A percentile compares a stretch with the other conserved stretches of the same genome.
Evolutionary conservation across 1,140 invertebrate genomes (phyloP).

Genomic region (Metaphire vulgaris): DNA sequence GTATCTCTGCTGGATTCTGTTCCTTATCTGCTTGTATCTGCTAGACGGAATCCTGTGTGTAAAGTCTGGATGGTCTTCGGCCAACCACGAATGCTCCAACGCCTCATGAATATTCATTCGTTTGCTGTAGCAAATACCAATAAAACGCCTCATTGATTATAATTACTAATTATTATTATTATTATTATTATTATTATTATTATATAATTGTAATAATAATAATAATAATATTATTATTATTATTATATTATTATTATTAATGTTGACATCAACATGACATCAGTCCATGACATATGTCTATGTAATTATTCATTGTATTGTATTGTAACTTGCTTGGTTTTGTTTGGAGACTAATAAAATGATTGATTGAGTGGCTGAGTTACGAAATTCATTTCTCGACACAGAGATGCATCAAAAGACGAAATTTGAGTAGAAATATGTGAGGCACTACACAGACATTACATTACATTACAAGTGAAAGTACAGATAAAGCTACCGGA

Average conservation of each 20-base stretch:
- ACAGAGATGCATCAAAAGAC: neutral
- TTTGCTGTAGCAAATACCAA: slow-evolving; percentile 60
- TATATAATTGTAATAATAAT: neutral
- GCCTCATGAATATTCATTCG: slow-evolving; percentile 97
- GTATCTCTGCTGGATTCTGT: slow-evolving; percentile 67
- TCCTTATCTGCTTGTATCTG: slow-evolving; percentile 76
- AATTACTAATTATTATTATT: neutral
- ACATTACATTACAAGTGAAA: slow-evolving; percentile 14
- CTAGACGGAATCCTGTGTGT: slow-evolving; percentile 61
- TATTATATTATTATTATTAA: neutral
- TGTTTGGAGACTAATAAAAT: too few relatives aligned
- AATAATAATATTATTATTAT: neutral
- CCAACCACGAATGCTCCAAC: slow-evolving; percentile 87
- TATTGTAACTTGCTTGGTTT: neutral
- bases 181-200: neutral
- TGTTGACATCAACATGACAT: too few relatives aligned
- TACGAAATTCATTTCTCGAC: neutral
- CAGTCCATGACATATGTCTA: neutral
- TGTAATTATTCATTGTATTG: neutral
- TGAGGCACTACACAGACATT: slow-evolving; percentile 3
- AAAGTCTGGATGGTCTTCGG: slow-evolving; percentile 58
- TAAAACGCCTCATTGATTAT: neutral
- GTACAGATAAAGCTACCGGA: neutral
- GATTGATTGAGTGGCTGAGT: too few relatives aligned
- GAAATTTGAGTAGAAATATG: neutral